Conservation (phyloP, 2,888 invertebrate species). For the Notocelia uddmanniana region DNA sequence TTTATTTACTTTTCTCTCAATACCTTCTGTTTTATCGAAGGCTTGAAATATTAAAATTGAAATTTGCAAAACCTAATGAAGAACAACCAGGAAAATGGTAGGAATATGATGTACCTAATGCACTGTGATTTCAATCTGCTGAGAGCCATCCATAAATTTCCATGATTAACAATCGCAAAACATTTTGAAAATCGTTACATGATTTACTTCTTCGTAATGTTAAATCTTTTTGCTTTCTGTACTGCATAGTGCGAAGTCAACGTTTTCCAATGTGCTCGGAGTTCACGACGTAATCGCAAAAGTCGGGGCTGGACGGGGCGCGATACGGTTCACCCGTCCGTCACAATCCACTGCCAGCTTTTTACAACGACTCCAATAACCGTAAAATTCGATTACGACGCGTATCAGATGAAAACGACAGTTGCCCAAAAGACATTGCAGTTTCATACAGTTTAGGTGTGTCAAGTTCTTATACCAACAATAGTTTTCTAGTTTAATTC, state of each 20-base stretch:
- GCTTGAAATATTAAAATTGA: too few species aligned
- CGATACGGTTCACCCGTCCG: conserved; percentile 64
- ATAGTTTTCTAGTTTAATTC: conserved; percentile 24
- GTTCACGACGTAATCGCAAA: conserved; percentile 53
- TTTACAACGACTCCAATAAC: conserved; percentile 70
- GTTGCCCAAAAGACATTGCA: conserved; percentile 58
- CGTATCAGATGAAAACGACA: conserved; percentile 72
- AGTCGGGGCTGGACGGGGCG: conserved; percentile 55
- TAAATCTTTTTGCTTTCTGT: background rate
- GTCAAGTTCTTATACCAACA: conserved; percentile 15
- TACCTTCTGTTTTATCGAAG: too few species aligned
- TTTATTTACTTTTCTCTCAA: too few species aligned
- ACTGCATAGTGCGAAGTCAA: background rate
- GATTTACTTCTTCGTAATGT: background rate
- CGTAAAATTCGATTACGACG: conserved; percentile 81
- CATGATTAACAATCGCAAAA: conserved; percentile 3
- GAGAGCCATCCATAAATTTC: background rate
- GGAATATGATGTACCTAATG: too few species aligned
- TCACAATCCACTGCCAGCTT: conserved; percentile 65
- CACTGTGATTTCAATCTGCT: too few species aligned
- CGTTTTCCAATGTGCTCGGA: conserved; percentile 22
- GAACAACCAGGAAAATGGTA: too few species aligned
- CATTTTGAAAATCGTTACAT: background rate
- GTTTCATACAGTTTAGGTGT: conserved; percentile 28
- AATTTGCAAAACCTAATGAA: too few species aligned